Percentiles rank a stretch among this genome's conserved stretches.
These are phyloP conservation scores for Cistogaster globosa DNA, from an alignment of 2,888 invertebrate species.

Conservation along the genomic window DNA sequence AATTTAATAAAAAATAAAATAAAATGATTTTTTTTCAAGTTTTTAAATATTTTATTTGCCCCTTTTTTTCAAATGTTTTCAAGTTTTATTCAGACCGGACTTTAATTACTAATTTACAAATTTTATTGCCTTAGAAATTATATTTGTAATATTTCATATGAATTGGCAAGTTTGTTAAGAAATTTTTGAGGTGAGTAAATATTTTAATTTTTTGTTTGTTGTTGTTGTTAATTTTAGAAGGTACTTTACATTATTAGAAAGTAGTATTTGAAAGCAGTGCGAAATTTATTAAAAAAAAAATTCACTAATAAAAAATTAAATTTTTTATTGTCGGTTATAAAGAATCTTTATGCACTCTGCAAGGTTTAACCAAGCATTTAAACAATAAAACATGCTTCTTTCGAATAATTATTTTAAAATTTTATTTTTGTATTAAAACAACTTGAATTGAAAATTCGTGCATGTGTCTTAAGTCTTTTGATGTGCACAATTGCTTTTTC, in stretches of 20 bases:
- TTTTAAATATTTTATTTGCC: slow-evolving; percentile 29
- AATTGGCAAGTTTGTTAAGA: slow-evolving; percentile 15
- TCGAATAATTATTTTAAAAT: too few relatives aligned
- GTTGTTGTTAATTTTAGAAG: slow-evolving; percentile 14
- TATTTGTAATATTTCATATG: slow-evolving; percentile 22
- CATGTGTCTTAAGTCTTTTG: background rate
- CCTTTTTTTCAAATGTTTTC: background rate
- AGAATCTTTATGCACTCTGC: background rate
- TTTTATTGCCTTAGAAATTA: slow-evolving; percentile 37
- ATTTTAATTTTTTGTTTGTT: background rate
- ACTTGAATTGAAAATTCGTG: background rate
- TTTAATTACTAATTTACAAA: slow-evolving; percentile 22
- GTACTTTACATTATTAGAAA: slow-evolving; percentile 49
- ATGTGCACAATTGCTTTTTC: too few relatives aligned
- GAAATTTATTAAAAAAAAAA: background rate
- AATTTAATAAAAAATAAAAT: background rate
- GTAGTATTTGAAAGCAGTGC: slow-evolving; percentile 10
- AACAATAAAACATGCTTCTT: background rate
- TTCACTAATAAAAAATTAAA: background rate
- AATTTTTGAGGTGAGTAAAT: slow-evolving; percentile 21
- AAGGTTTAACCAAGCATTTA: background rate
- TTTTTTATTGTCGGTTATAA: background rate
- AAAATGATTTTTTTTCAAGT: background rate
- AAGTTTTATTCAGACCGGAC: slow-evolving; percentile 43
- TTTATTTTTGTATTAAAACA: too few relatives aligned